Evolutionary conservation across 2,113 vertebrate genomes (phyloP).

Genomic region (Lichenostomus cassidix): DNA sequence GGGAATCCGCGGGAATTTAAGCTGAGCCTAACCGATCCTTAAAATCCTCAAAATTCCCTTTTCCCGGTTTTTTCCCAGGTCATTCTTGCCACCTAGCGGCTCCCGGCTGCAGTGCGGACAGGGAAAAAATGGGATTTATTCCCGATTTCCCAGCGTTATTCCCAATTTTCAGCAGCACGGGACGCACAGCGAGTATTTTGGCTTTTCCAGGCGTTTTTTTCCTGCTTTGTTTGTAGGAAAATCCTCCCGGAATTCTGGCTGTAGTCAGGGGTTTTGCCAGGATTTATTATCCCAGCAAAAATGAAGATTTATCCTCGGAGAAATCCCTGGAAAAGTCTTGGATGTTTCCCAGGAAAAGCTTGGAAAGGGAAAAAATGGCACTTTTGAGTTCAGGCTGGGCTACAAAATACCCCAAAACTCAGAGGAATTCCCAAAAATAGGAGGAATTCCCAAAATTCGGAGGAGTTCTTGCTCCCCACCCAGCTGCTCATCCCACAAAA

Average conservation of each 20-base stretch:
- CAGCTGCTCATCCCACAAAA: not conserved
- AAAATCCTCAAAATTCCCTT: not conserved
- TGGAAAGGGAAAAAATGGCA: not conserved
- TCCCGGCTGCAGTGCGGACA: not conserved
- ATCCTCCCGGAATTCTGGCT: not conserved
- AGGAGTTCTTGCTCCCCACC: too few species aligned
- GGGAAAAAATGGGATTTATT: not conserved
- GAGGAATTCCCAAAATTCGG: not conserved
- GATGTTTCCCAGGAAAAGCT: not conserved
- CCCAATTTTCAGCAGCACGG: not conserved
- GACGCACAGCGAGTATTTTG: accelerated
- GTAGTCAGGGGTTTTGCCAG: not conserved
- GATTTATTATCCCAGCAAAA: not conserved
- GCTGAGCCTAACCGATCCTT: not conserved
- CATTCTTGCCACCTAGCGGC: not conserved
- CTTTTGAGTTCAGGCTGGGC: not conserved
- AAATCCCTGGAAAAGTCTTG: not conserved
- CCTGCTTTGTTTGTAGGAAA: not conserved
- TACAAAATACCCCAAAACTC: not conserved
- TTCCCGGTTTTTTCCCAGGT: not conserved
- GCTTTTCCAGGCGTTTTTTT: not conserved
- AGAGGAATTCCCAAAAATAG: not conserved
- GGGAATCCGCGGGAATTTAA: not conserved
- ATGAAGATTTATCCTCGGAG: not conserved
- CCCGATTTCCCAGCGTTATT: accelerated